phyloP scores from a whole-genome alignment of 2,113 vertebrate genomes.

The cattle (Bos taurus) region ARS-UCD2.0 NC_037333.1:19898501-19899000 shows the following conservation, averaged over 20 bases:
- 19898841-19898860: slow-evolving; percentile 79
- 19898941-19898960: slow-evolving; percentile 71
- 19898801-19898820: slow-evolving; percentile 92
- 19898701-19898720: slow-evolving; percentile 75
- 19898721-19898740: slow-evolving; percentile 83
- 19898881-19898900: slow-evolving; percentile 81
- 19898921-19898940: slow-evolving; percentile 62
- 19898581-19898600: slow-evolving; percentile 72
- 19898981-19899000: slow-evolving; percentile 63
- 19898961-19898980: slow-evolving; percentile 78
- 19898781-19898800: slow-evolving; percentile 91
- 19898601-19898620: slow-evolving; percentile 85
- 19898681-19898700: slow-evolving; percentile 88
- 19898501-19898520: slow-evolving; percentile 79
- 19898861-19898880: slow-evolving; percentile 80
- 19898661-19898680: slow-evolving; percentile 86
- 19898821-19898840: slow-evolving; percentile 82
- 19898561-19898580: slow-evolving; percentile 67
- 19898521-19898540: slow-evolving; percentile 76
- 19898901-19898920: slow-evolving; percentile 81
- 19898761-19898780: slow-evolving; percentile 84
- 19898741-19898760: slow-evolving; percentile 83
- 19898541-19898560: slow-evolving; percentile 76
- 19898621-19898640: slow-evolving; percentile 82
- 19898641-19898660: slow-evolving; percentile 91